These are phyloP conservation scores for Neodiprion lecontei DNA, from an alignment of 1,140 invertebrate genomes.

Conservation along the genomic window DNA sequence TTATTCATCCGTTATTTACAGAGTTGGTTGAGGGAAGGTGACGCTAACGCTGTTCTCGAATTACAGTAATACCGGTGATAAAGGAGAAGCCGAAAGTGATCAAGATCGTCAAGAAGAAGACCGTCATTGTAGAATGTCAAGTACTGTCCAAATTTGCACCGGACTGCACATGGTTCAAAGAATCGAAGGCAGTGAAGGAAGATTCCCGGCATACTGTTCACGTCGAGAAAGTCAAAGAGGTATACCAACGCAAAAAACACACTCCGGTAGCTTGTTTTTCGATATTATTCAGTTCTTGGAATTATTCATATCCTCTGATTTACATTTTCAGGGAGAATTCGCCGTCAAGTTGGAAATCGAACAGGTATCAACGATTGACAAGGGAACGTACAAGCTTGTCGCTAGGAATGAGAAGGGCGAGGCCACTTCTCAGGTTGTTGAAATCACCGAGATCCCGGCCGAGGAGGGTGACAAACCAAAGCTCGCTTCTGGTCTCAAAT, in stretches of 20 bases:
- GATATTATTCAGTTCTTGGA: slow-evolving; percentile 21
- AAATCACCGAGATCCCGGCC: slow-evolving; percentile 82
- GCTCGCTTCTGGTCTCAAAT: slow-evolving; percentile 76
- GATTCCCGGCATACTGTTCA: slow-evolving; percentile 76
- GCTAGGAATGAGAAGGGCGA: slow-evolving; percentile 94
- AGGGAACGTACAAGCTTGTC: slow-evolving; percentile 88
- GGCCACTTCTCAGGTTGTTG: slow-evolving; percentile 87
- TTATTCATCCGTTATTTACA: background rate
- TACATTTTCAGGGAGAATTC: slow-evolving; percentile 75
- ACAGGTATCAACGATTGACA: slow-evolving; percentile 78
- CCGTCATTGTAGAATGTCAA: slow-evolving; percentile 88
- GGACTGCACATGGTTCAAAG: slow-evolving; percentile 89
- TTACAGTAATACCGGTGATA: slow-evolving; percentile 89
- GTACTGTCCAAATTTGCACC: slow-evolving; percentile 89
- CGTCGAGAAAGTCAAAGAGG: slow-evolving; percentile 80
- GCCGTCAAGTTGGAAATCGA: slow-evolving; percentile 87
- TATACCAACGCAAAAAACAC: slow-evolving; percentile 46
- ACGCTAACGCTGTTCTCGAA: slow-evolving; percentile 2
- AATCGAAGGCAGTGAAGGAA: slow-evolving; percentile 78
- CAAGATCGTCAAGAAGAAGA: slow-evolving; percentile 88
- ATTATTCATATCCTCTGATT: background rate
- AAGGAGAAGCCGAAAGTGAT: slow-evolving; percentile 91
- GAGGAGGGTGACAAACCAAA: slow-evolving; percentile 69
- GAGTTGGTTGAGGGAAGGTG: background rate
- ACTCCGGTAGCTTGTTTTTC: background rate